Percentiles rank a stretch among this genome's conserved stretches.
phyloP scores from a whole-genome alignment of 2,888 invertebrate species.

The Apodemia mormo region DNA sequence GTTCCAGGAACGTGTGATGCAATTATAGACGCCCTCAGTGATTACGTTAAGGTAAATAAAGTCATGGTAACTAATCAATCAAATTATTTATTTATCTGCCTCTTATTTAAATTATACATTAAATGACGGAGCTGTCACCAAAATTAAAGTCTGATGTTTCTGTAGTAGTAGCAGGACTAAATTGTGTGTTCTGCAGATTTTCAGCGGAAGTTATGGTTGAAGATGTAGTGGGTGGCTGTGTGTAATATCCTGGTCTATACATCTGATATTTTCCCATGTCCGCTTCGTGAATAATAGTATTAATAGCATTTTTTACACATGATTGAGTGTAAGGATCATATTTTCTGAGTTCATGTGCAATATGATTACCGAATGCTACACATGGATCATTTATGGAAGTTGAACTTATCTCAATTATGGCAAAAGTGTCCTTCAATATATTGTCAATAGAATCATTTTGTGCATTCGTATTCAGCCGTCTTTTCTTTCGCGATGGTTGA shows the following conservation, averaged over 20 bases:
- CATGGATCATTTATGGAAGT: constrained; percentile 30
- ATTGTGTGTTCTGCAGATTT: too few species aligned
- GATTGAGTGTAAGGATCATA: constrained; percentile 26
- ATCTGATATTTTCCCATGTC: constrained; percentile 32
- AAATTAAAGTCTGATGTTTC: constrained; percentile 10
- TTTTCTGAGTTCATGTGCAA: constrained; percentile 33
- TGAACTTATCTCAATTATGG: constrained; percentile 30
- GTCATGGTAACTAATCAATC: too few species aligned
- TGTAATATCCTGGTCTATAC: constrained; percentile 9
- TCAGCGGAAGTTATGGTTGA: background rate
- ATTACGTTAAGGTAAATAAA: constrained; percentile 19
- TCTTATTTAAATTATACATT: too few species aligned
- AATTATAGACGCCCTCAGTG: constrained; percentile 27
- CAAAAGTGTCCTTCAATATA: constrained; percentile 33
- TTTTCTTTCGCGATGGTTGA: constrained; percentile 33
- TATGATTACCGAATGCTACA: constrained; percentile 31
- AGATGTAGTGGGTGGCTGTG: background rate
- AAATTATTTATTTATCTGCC: too few species aligned
- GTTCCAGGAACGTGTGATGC: constrained; percentile 31
- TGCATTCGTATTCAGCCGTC: constrained; percentile 32
- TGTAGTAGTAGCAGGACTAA: too few species aligned
- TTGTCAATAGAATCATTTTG: constrained; percentile 32
- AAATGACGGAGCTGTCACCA: background rate
- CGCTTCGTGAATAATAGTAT: constrained; percentile 23
- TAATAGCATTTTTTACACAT: constrained; percentile 24